A percentile compares a stretch with the other conserved stretches of the same genome.
Conservation (phyloP, 2,797 vertebrate genomes). For the Luscinia megarhynchos region DNA sequence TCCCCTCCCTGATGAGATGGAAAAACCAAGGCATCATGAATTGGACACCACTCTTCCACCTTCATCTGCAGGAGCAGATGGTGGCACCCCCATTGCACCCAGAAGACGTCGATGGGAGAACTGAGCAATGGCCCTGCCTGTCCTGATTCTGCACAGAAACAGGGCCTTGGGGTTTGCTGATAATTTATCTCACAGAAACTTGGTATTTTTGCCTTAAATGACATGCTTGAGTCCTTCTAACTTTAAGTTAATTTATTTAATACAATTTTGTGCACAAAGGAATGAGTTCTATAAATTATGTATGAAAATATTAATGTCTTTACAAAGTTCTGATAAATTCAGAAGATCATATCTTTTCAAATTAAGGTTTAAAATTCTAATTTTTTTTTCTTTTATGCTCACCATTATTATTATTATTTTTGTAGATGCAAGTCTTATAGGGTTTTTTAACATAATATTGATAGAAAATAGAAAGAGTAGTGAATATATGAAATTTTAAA, state of each 20-base stretch:
- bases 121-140: neutral
- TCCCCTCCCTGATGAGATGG: conserved; percentile 12
- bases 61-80: neutral
- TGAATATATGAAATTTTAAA: conserved; percentile 34
- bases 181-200: conserved; percentile 88
- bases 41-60: conserved; percentile 8
- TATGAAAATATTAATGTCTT: conserved; percentile 87
- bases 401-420: conserved; percentile 58
- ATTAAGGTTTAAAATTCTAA: conserved; percentile 59
- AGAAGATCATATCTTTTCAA: conserved; percentile 76
- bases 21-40: conserved; percentile 55
- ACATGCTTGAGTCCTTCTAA: conserved; percentile 89
- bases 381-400: conserved; percentile 28
- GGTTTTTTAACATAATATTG: conserved; percentile 40
- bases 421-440: conserved; percentile 63
- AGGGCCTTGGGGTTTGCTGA: conserved; percentile 71
- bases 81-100: neutral
- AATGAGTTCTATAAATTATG: conserved; percentile 85
- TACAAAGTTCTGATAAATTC: conserved; percentile 88
- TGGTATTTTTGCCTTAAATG: conserved; percentile 89
- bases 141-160: neutral
- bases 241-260: conserved; percentile 95
- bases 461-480: conserved; percentile 51
- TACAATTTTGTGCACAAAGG: conserved; percentile 87
- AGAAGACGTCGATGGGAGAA: neutral